Conservation (phyloP, 64 coral and sea anemone species). For the Pachyseris speciosa region DNA sequence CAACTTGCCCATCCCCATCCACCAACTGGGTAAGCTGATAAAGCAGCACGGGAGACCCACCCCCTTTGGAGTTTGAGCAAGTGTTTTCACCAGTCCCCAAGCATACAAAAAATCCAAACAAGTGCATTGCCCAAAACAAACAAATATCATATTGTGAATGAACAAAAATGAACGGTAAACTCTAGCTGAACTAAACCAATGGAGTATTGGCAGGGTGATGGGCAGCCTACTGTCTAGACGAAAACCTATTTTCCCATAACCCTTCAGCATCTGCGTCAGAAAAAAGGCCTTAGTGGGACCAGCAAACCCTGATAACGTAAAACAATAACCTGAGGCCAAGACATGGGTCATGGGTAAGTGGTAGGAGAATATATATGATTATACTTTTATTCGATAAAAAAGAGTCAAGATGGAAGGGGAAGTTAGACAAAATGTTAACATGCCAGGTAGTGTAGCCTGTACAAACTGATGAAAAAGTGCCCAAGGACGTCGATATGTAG, state of each 20-base stretch:
- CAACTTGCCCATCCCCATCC: neutral
- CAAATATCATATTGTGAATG: conserved; percentile 19
- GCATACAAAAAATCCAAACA: neutral
- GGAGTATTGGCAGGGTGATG: conserved; percentile 61
- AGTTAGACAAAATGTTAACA: neutral
- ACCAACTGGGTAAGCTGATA: neutral
- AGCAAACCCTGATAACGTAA: neutral
- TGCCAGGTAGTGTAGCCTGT: neutral
- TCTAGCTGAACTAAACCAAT: conserved; percentile 21
- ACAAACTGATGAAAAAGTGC: conserved; percentile 7
- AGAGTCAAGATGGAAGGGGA: neutral
- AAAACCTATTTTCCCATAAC: conserved; percentile 47
- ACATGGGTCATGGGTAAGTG: conserved; percentile 39
- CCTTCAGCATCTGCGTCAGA: conserved; percentile 43
- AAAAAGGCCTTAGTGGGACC: neutral
- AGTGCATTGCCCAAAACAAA: conserved; percentile 60
- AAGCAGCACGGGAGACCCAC: neutral
- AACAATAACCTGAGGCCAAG: conserved; percentile 29
- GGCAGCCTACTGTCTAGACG: conserved; percentile 55
- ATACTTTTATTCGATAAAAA: conserved; percentile 28
- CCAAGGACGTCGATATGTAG: conserved; percentile 41
- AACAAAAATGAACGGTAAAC: neutral
- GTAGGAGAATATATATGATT: conserved; percentile 3
- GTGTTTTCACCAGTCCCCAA: neutral
- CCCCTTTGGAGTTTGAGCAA: neutral